phyloP scores from a whole-genome alignment of 1,140 invertebrate species.

The Dinoponera quadriceps region DNA sequence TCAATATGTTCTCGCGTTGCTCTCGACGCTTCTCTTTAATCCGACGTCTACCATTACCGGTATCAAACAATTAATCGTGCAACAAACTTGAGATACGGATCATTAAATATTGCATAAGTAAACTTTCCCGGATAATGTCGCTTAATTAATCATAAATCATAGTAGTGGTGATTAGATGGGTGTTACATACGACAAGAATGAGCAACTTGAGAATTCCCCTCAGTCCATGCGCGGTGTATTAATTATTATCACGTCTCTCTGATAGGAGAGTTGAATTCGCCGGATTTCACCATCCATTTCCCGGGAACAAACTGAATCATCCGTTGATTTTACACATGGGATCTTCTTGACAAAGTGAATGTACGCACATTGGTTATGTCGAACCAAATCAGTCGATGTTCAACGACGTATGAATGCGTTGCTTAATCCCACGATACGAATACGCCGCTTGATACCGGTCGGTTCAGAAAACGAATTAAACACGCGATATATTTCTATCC shows the following conservation, averaged over 20 bases:
- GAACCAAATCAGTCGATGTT: constrained; percentile 48
- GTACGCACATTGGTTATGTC: constrained; percentile 19
- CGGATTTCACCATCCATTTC: constrained; percentile 45
- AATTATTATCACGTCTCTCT: constrained; percentile 38
- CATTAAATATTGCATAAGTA: constrained; percentile 19
- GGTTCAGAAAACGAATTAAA: constrained; percentile 46
- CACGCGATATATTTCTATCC: constrained; percentile 29
- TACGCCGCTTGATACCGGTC: constrained; percentile 33
- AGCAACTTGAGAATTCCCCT: constrained; percentile 32
- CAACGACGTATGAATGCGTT: constrained; percentile 54
- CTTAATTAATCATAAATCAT: constrained; percentile 50
- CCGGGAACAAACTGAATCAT: constrained; percentile 46
- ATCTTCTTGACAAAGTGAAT: constrained; percentile 57
- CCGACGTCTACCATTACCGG: background rate
- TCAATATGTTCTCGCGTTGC: background rate
- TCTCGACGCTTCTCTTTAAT: background rate
- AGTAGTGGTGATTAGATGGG: constrained; percentile 1
- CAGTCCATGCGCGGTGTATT: constrained; percentile 5
- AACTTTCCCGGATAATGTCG: constrained; percentile 19
- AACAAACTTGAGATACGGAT: constrained; percentile 6
- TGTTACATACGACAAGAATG: constrained; percentile 11
- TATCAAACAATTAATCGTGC: background rate
- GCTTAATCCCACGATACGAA: constrained; percentile 48
- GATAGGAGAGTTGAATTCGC: constrained; percentile 35
- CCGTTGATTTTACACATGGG: constrained; percentile 55